Conservation (phyloP, 92 coral and sea anemone species). For the Hydrozoanthus gracilis region DNA sequence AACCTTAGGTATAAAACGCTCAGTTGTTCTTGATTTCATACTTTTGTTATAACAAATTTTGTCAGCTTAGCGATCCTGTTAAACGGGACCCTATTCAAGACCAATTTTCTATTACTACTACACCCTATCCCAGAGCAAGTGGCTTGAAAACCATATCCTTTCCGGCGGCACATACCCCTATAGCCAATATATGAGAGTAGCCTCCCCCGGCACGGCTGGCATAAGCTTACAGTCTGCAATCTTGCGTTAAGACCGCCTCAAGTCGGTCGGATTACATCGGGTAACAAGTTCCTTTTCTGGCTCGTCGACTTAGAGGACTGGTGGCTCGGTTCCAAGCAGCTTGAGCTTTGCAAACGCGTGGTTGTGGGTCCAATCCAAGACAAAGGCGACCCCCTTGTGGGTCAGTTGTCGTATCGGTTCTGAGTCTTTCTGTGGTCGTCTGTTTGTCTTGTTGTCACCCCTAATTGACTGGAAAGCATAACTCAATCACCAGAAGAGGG, state of each 20-base stretch:
- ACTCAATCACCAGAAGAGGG: too few relatives aligned
- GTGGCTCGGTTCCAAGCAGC: constrained; percentile 20
- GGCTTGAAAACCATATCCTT: too few relatives aligned
- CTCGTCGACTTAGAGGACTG: constrained; percentile 26
- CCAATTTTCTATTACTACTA: background rate
- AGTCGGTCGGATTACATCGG: constrained; percentile 29
- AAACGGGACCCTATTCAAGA: background rate
- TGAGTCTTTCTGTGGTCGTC: background rate
- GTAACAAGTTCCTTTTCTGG: constrained; percentile 31
- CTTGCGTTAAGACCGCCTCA: constrained; percentile 41
- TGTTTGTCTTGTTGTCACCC: too few relatives aligned
- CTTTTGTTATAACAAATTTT: too few relatives aligned
- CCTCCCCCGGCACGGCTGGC: constrained; percentile 30
- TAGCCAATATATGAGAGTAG: too few relatives aligned
- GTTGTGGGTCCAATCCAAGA: constrained; percentile 18
- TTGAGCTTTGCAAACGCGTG: constrained; percentile 30
- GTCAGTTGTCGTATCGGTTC: constrained; percentile 37
- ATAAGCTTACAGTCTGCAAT: constrained; percentile 25
- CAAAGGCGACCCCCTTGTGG: background rate
- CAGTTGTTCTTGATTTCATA: too few relatives aligned
- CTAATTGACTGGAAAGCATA: too few relatives aligned
- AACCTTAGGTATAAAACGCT: too few relatives aligned
- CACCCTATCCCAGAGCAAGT: too few relatives aligned
- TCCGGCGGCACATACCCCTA: too few relatives aligned
- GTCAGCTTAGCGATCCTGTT: too few relatives aligned